Conservation (phyloP, 2,113 vertebrate genomes). For the Melanerpes formicivorus region DNA sequence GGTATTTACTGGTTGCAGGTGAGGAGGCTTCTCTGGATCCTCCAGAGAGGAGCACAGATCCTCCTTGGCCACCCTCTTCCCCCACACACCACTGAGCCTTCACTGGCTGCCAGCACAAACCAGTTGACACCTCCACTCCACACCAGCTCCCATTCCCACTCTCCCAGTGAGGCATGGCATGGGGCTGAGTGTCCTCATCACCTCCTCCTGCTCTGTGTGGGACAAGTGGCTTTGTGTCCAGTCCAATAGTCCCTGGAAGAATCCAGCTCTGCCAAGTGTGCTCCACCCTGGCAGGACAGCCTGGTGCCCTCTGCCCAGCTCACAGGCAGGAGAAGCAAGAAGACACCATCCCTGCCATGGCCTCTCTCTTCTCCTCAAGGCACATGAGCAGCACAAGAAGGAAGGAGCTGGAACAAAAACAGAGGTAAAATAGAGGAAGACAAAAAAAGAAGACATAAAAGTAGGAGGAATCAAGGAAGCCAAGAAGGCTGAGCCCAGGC, state of each 20-base stretch:
- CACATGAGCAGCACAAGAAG: not conserved
- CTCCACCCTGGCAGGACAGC: not conserved
- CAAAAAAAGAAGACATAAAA: not conserved
- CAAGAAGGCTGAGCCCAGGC: not conserved
- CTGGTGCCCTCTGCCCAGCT: not conserved
- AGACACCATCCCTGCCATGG: fast-evolving
- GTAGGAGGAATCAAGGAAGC: not conserved
- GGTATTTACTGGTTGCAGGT: not conserved
- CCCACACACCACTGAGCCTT: fast-evolving
- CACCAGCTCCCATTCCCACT: not conserved
- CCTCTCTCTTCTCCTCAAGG: not conserved
- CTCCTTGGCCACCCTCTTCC: not conserved
- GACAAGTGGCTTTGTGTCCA: not conserved
- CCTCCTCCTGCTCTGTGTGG: not conserved
- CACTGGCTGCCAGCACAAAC: not conserved
- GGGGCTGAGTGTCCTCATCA: no score
- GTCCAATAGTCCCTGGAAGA: not conserved
- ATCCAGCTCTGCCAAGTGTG: not conserved
- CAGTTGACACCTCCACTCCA: not conserved
- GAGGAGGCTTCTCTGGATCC: fast-evolving
- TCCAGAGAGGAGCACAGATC: not conserved
- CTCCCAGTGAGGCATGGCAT: not conserved
- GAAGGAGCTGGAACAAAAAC: not conserved
- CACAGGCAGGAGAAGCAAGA: no score
- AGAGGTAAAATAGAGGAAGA: not conserved